Evolutionary conservation across 2,888 invertebrate species (phyloP), one percentile per base, ranked within the genome.

Genomic region (Acanthococcus lagerstroemiae): DNA sequence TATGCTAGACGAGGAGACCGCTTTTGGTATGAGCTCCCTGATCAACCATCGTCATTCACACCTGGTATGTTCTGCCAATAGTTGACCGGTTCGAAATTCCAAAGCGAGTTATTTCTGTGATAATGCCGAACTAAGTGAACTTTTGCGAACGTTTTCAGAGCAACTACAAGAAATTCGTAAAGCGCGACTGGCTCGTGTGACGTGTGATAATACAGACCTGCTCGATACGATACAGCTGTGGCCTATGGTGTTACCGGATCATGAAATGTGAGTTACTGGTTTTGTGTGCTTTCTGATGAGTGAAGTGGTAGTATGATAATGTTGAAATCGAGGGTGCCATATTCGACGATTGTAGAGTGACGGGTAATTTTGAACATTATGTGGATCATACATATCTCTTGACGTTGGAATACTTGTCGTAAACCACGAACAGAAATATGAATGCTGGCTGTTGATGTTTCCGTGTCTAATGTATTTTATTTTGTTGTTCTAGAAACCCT

Each of bases 11-110:
- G 90, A 71, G 92, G 93, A 70, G 95, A 95, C 77, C 83, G 95
- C 76, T 95, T 94, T 77, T 95, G 94, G 94, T 95, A 90, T 74
- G 94, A 94, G 77, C 79, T 93, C 67, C 88, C 90, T 26, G 88
- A 92, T 75, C 92, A 91, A 77, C 93, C 93, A 0, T 92, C 93
- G 24, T 88, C 91, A 2, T 94, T 94, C 77, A 89, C 90, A 6
- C 85, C 77, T 70, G 80, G 81, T 81, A 15, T 37, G 37, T 37
- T 37, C n/a, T 3, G n/a, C 12, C 12, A 37, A 37, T 15, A n/a
- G n/a, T n/a, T n/a, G n/a, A n/a, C n/a, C n/a, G n/a, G n/a, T n/a
- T n/a, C n/a, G n/a, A n/a, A n/a, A n/a, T n/a, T n/a, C n/a, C n/a
- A n/a, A n/a, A n/a, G n/a, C n/a, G n/a, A n/a, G n/a, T n/a, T n/a